These are phyloP conservation scores for Spermophilus dauricus DNA, from an alignment of 2,113 vertebrate species.

Conservation along the genomic window DNA sequence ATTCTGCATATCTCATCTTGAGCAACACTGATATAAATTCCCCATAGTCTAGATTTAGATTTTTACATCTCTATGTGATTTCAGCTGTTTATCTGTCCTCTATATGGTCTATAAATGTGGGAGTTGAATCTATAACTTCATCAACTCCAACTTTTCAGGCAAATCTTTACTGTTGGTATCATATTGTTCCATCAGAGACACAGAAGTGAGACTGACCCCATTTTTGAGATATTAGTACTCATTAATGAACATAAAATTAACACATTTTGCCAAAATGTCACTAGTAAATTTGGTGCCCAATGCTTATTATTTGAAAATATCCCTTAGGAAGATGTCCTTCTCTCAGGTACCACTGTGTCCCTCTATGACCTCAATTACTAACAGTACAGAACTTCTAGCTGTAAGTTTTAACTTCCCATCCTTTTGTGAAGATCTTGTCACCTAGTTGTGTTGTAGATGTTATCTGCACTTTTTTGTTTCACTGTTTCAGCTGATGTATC, in stretches of 20 bases:
- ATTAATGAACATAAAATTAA: neutral
- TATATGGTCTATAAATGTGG: neutral
- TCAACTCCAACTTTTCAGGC: neutral
- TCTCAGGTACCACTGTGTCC: neutral
- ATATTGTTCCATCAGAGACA: neutral
- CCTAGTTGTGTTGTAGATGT: neutral
- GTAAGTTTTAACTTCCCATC: neutral
- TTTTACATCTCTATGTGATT: neutral
- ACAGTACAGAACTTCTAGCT: neutral
- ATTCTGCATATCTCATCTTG: neutral
- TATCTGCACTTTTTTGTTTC: neutral
- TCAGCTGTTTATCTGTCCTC: neutral
- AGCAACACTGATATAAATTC: neutral
- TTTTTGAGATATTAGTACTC: neutral
- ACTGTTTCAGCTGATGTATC: neutral
- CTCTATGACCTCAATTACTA: neutral
- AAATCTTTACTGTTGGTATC: neutral
- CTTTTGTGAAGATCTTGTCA: neutral
- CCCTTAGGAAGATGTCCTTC: neutral
- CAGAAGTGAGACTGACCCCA: fast-evolving
- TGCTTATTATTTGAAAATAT: neutral
- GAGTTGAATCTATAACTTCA: neutral
- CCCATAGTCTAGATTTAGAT: neutral
- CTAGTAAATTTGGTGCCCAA: neutral
- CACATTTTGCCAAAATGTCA: neutral